Conservation (phyloP, 2,888 invertebrate genomes). For the Volucella inanis region DNA sequence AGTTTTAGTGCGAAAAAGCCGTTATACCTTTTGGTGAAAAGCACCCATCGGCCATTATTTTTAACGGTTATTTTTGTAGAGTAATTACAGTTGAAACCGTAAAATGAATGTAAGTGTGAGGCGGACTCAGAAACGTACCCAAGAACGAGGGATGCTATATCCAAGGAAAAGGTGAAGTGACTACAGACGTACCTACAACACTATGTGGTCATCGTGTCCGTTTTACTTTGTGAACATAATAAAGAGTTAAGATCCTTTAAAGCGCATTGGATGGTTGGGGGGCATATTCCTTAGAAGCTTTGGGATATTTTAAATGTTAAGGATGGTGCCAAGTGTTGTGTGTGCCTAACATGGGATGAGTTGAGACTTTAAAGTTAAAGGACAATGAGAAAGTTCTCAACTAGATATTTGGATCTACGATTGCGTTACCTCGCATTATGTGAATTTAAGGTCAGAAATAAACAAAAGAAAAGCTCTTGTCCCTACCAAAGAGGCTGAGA, state of each 20-base stretch:
- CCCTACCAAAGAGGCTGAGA: too few species aligned
- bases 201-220: constrained; percentile 33
- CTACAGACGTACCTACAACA: constrained; percentile 4
- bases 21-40: constrained; percentile 60
- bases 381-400: too few species aligned
- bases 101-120: constrained; percentile 72
- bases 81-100: constrained; percentile 74
- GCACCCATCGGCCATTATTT: constrained; percentile 70
- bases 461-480: too few species aligned
- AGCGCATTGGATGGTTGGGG: neutral
- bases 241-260: constrained; percentile 45
- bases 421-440: too few species aligned
- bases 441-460: too few species aligned
- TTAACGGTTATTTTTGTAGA: constrained; percentile 73
- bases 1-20: constrained; percentile 71
- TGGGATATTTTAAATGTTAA: neutral
- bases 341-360: too few species aligned
- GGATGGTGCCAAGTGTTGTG: neutral
- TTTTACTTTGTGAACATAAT: constrained; percentile 26
- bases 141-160: neutral
- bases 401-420: too few species aligned
- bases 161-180: neutral
- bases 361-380: too few species aligned
- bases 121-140: neutral
- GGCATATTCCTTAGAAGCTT: neutral